These are phyloP conservation scores for Chymomyza caudatula DNA, from an alignment of 2,888 invertebrate genomes.

Conservation along the genomic window DNA sequence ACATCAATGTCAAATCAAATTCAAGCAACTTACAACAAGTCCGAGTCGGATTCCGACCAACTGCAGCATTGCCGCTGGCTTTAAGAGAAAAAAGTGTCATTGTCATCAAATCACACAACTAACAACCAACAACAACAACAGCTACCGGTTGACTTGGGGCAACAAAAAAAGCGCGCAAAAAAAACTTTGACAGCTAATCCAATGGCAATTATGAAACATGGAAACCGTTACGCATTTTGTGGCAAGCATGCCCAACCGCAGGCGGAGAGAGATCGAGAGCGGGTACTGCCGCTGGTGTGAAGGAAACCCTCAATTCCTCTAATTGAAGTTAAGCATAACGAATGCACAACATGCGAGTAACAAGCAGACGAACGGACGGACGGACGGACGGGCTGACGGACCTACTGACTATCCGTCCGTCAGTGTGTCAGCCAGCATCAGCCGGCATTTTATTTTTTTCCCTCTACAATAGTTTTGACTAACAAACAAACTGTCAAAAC, in stretches of 20 bases:
- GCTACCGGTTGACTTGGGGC: too few species aligned
- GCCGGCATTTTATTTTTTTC: slow-evolving; percentile 31
- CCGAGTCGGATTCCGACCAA: slow-evolving; percentile 24
- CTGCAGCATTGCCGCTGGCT: slow-evolving; percentile 22
- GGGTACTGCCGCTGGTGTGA: slow-evolving; percentile 34
- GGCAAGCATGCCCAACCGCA: slow-evolving; percentile 1
- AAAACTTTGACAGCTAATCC: slow-evolving; percentile 74
- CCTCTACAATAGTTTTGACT: slow-evolving; percentile 26
- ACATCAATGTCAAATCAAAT: slow-evolving; percentile 75
- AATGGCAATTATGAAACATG: slow-evolving; percentile 65
- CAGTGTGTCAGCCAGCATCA: slow-evolving; percentile 46
- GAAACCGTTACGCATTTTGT: slow-evolving; percentile 38
- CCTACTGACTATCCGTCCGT: neutral
- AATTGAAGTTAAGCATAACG: slow-evolving; percentile 74
- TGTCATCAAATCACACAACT: slow-evolving; percentile 62
- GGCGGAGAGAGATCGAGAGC: neutral
- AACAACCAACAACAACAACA: slow-evolving; percentile 31
- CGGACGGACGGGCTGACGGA: neutral
- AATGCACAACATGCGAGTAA: slow-evolving; percentile 22
- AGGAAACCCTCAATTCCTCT: slow-evolving; percentile 60
- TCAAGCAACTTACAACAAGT: slow-evolving; percentile 16
- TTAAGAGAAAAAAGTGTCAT: slow-evolving; percentile 57
- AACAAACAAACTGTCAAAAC: slow-evolving; percentile 71
- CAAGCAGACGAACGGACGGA: slow-evolving; percentile 10
- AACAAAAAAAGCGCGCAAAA: slow-evolving; percentile 32